Percentiles rank a stretch among this genome's conserved stretches.
Evolutionary conservation across 2,113 vertebrate genomes (phyloP).

Genomic region (Fulica atra): DNA sequence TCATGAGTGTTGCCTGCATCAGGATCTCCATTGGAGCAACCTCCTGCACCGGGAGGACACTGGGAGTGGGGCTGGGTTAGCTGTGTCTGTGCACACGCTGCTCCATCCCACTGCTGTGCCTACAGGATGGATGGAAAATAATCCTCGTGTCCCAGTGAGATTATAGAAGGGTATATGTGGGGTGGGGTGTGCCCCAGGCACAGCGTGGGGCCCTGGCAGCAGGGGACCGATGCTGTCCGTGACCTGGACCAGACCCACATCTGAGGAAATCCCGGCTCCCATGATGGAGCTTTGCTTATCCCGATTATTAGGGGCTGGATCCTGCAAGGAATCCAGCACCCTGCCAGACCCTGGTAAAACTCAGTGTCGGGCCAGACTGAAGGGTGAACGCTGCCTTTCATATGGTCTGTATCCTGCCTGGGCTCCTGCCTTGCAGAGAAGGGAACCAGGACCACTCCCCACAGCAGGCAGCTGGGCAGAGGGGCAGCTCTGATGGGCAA

Average conservation of each 20-base stretch:
- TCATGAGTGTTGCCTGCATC: not conserved
- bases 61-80: not conserved
- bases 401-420: not conserved
- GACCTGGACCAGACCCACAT: not conserved
- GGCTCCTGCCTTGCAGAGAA: not conserved
- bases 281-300: not conserved
- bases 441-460: not conserved
- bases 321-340: not conserved
- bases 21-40: not conserved
- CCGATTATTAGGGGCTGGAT: fast-evolving
- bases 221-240: not conserved
- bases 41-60: not conserved
- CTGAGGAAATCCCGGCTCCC: not conserved
- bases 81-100: not conserved
- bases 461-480: not conserved
- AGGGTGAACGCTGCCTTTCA: not conserved
- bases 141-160: not conserved
- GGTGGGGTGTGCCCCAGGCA: not conserved
- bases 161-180: not conserved
- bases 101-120: not conserved
- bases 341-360: not conserved
- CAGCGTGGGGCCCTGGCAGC: fast-evolving
- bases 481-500: not conserved
- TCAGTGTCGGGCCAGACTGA: not conserved
- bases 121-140: not conserved